Base-by-base conservation (phyloP, 2,888 invertebrate species). In the Smittia sp. region DNA sequence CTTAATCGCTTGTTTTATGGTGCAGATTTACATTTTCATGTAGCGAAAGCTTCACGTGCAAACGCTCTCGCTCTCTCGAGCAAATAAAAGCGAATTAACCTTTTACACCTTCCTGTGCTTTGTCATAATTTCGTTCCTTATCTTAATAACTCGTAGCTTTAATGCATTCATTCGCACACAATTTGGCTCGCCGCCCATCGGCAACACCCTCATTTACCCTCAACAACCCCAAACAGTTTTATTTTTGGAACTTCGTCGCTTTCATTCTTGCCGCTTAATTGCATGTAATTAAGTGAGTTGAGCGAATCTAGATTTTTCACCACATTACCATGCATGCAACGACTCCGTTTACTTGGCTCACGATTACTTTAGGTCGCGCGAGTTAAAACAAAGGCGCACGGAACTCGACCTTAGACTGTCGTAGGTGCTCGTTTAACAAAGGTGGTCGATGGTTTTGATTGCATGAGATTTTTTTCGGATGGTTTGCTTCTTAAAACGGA, bases 121-220 rank as follows among this genome's bases (percentile, higher is more conserved):
- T 52, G 27, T 52, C 68, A 68, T 68, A 68, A 68, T 68, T 68
- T 52, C 46, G 15, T 52, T 68, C 24, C 46, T 46, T 46, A 46
- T 46, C 46, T 46, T 46, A 46, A 46, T 15, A 15, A 46, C 46
- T 58, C 24, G 27, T 15, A 24, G 41, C 68, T 38, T 70, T 70
- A 70, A 70, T 70, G 54, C 70, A 41, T 70, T 70, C 70, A 38
- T 58, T 70, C 70, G 58, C 70, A 70, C 70, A 70, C 70, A 27
- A 70, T 70, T 70, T 70, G 70, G 32, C 58, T 58, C 18, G 58
- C 18, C 15, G 20, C 58, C 52, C 20, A 22, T 4, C 22, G 58
- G 24, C 15, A 32, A 32, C 32, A 32, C 3, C 32, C 3, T 9
- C 32, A 32, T 32, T 32, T 32, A 32, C 32, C 32, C 9, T 32